Evolutionary conservation across 1,140 invertebrate species (phyloP).

Genomic region (Hesperophylax magnus): DNA sequence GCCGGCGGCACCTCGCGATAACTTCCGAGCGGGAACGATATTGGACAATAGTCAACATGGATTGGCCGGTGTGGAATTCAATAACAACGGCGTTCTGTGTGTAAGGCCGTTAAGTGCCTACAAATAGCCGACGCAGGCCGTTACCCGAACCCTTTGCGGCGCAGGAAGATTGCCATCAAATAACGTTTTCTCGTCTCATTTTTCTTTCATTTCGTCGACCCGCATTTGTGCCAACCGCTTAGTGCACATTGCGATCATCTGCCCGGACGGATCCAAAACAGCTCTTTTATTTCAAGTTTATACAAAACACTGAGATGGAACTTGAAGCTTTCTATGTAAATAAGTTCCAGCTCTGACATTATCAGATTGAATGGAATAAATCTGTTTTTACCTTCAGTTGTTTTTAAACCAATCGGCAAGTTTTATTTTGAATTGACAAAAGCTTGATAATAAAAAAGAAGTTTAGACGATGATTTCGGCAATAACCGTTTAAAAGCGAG

Average conservation of each 20-base stretch:
- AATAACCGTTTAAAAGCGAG: too few species aligned
- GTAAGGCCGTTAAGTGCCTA: constrained; percentile 20
- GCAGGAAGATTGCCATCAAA: constrained; percentile 13
- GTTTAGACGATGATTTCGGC: too few species aligned
- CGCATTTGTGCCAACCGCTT: neutral
- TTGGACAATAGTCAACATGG: constrained; percentile 20
- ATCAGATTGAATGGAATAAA: too few species aligned
- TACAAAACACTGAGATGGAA: constrained; percentile 6
- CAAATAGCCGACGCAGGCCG: neutral
- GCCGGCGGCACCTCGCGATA: neutral
- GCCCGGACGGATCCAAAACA: neutral
- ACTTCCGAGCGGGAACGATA: constrained; percentile 21
- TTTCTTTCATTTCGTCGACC: constrained; percentile 8
- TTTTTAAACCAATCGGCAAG: too few species aligned
- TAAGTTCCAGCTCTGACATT: too few species aligned
- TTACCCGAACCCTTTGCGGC: constrained; percentile 21
- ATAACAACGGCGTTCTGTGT: constrained; percentile 25
- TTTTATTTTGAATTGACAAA: too few species aligned
- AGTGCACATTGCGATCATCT: constrained; percentile 10
- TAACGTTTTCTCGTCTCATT: constrained; percentile 29
- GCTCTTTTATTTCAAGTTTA: constrained; percentile 8
- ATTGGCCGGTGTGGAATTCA: constrained; percentile 25
- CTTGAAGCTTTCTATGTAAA: too few species aligned
- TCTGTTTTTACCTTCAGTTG: too few species aligned
- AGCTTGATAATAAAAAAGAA: too few species aligned